Evolutionary conservation across 1,140 invertebrate species (phyloP).

Genomic region (Bombus waltoni): DNA sequence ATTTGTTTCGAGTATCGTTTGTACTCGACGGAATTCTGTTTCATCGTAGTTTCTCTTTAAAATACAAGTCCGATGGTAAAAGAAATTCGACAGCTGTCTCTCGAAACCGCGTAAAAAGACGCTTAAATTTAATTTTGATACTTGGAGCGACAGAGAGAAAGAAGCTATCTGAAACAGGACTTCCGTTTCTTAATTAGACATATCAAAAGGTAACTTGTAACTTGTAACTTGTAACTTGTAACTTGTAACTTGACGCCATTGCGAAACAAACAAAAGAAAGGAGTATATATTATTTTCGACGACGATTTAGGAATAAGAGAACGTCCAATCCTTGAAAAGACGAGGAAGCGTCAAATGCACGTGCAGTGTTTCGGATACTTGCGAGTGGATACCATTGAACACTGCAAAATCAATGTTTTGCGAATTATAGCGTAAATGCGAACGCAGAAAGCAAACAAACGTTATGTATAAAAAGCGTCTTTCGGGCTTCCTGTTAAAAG

Average conservation of each 20-base stretch:
- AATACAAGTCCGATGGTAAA: neutral
- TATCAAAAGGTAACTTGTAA: slow-evolving; percentile 52
- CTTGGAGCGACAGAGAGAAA: neutral
- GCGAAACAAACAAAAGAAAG: neutral
- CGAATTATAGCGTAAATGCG: slow-evolving; percentile 61
- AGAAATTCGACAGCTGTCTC: neutral
- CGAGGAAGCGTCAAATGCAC: neutral
- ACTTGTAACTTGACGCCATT: slow-evolving; percentile 23
- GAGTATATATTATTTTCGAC: slow-evolving; percentile 50
- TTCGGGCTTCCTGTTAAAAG: slow-evolving; percentile 63
- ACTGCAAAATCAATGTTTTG: slow-evolving; percentile 58
- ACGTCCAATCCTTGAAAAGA: neutral
- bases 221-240: slow-evolving; percentile 1
- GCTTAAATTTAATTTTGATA: slow-evolving; percentile 32
- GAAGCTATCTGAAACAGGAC: neutral
- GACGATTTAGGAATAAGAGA: slow-evolving; percentile 58
- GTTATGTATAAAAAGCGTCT: slow-evolving; percentile 54
- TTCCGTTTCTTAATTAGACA: slow-evolving; percentile 52
- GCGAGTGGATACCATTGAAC: slow-evolving; percentile 66
- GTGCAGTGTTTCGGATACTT: slow-evolving; percentile 39
- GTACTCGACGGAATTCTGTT: slow-evolving; percentile 6
- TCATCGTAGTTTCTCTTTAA: neutral
- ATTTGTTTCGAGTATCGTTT: slow-evolving; percentile 40
- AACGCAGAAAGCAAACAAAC: slow-evolving; percentile 49
- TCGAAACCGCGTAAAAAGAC: too few species aligned